phyloP scores from a whole-genome alignment of 2,797 vertebrate genomes.

The Bovichtus variegatus region DNA sequence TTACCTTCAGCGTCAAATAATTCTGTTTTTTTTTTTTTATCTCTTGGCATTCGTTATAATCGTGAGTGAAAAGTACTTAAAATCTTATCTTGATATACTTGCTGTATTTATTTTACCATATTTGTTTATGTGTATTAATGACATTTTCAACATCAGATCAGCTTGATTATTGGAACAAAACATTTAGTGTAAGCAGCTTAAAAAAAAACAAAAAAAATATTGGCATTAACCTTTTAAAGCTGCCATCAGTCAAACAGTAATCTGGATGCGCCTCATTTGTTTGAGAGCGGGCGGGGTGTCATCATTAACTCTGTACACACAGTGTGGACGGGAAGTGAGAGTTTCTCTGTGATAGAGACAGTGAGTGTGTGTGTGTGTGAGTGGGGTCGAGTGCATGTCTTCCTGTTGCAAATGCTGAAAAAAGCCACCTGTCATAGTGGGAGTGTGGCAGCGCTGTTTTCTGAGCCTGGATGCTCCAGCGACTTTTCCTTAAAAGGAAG shows the following conservation, averaged over 20 bases:
- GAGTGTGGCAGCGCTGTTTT: conserved; percentile 29
- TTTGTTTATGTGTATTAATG: not conserved
- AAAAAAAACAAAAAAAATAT: not conserved
- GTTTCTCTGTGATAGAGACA: conserved; percentile 5
- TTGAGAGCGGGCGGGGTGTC: conserved; percentile 47
- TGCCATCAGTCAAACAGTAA: conserved; percentile 12
- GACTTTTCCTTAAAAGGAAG: conserved; percentile 80
- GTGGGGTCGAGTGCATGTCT: conserved; percentile 53
- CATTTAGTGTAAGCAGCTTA: not conserved
- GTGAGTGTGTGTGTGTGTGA: conserved; percentile 23
- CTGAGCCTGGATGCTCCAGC: conserved; percentile 34
- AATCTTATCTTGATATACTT: not conserved
- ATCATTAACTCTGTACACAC: conserved; percentile 19
- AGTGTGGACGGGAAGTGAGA: not conserved
- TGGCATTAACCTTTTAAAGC: not conserved
- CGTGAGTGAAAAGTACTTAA: not conserved
- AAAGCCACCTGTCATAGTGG: conserved; percentile 76
- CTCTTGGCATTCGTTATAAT: not conserved
- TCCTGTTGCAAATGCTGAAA: conserved; percentile 62
- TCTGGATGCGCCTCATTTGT: conserved; percentile 56
- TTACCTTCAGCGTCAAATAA: not conserved
- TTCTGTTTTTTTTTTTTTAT: not conserved
- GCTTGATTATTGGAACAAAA: not conserved
- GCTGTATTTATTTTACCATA: no score
- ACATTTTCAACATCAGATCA: not conserved